A percentile compares a stretch with the other conserved stretches of the same genome.
Conservation (phyloP, 1,140 invertebrate species). For the Chrysomallon squamiferum region DNA sequence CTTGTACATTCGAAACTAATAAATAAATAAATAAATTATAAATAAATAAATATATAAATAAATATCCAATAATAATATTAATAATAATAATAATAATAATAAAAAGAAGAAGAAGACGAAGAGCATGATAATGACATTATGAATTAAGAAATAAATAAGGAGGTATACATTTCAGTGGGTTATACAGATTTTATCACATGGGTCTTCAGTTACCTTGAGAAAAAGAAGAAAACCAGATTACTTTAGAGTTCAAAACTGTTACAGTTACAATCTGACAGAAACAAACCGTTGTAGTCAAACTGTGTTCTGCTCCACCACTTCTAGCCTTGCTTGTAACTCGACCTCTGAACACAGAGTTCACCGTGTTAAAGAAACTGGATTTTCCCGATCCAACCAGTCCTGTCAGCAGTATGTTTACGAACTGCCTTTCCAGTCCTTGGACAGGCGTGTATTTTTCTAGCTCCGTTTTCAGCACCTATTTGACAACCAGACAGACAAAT, state of each 20-base stretch:
- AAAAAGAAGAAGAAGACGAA: too few species aligned
- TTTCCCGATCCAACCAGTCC: constrained; percentile 30
- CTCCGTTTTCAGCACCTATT: background rate
- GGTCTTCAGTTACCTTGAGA: too few species aligned
- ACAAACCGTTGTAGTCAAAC: constrained; percentile 25
- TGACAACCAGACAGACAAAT: too few species aligned
- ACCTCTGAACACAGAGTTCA: constrained; percentile 24
- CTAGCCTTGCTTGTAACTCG: constrained; percentile 15
- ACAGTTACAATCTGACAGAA: too few species aligned
- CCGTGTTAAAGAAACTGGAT: constrained; percentile 30
- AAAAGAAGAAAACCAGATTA: too few species aligned
- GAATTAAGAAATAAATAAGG: too few species aligned
- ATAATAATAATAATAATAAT: background rate
- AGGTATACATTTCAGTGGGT: too few species aligned
- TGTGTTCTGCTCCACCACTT: constrained; percentile 15
- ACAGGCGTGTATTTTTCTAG: background rate
- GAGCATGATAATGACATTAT: too few species aligned
- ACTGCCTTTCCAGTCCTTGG: constrained; percentile 5
- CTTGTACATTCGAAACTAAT: background rate
- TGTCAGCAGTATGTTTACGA: constrained; percentile 21
- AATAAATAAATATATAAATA: background rate
- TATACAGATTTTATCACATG: too few species aligned
- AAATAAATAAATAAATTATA: background rate
- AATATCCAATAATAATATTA: too few species aligned
- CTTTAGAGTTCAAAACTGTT: too few species aligned